These are phyloP conservation scores for Andrena dorsata DNA, from an alignment of 2,888 invertebrate species.

Conservation along the genomic window DNA sequence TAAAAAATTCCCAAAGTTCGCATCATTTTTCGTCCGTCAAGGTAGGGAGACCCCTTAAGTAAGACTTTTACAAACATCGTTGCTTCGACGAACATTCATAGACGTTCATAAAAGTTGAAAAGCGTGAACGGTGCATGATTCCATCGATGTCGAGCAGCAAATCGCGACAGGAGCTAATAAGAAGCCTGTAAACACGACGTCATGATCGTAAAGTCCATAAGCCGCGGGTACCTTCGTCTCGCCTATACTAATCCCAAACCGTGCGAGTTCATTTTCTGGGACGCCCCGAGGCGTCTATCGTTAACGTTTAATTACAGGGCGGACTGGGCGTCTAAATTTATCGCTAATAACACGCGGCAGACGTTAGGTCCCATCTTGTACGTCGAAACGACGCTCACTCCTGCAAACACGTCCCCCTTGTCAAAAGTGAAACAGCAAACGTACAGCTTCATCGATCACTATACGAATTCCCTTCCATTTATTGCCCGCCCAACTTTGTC, in stretches of 20 bases:
- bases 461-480: background rate
- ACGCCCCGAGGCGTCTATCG: conserved; percentile 57
- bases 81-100: background rate
- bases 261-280: conserved; percentile 71
- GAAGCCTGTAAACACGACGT: conserved; percentile 41
- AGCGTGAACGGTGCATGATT: background rate
- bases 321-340: conserved; percentile 73
- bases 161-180: conserved; percentile 46
- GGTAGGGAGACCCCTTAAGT: no score
- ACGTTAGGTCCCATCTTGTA: conserved; percentile 42
- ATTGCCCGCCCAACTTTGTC: background rate
- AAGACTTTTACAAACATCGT: no score
- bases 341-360: conserved; percentile 72
- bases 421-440: background rate
- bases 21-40: background rate
- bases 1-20: background rate
- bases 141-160: conserved; percentile 10
- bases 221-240: conserved; percentile 15
- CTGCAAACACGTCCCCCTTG: background rate
- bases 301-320: conserved; percentile 77
- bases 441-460: background rate
- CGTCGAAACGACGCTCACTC: conserved; percentile 33
- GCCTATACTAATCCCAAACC: conserved; percentile 58
- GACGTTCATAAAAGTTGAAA: background rate
- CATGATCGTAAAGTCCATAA: conserved; percentile 44